Evolutionary conservation across 37 sponge, comb jelly and placozoan species (phyloP), one percentile per base, ranked within the genome.

Genomic region (Oopsacas minuta): DNA sequence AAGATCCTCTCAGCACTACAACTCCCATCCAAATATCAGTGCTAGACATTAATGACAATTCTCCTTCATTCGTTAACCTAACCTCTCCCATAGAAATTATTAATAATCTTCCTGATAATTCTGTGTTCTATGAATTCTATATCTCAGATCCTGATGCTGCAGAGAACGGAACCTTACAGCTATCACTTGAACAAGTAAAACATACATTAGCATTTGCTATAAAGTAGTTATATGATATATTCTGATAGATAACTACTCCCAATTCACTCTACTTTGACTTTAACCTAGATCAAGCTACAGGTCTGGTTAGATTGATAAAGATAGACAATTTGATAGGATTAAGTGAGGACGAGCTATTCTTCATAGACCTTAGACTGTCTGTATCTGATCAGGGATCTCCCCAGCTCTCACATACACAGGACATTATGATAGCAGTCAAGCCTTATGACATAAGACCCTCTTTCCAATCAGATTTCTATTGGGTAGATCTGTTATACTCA

Each of bases 41-140:
- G 32, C 75, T 61, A 25, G 75, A 61, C 75, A 34, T 61, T 25
- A 61, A 61, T 12, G 75, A 61, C 75, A 61, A 61, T 61, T n/a
- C 75, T 61, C 75, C 75, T n/a, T 25, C 28, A 7, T 61, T 61
- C 75, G 20, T 12, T 3, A 12, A 12, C 75, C 75, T 61, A 5
- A 12, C 75, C 30, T 61, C 75, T 61, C 75, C 75, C 75, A 61
- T 61, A 10, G 75, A 61, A 25, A 10, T 61, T 34, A 3, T n/a
- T 5, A 61, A n/a, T 34, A n/a, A 61, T 34, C 75, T 7, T 12
- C 75, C 75, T 5, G 1, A 10, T 3, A n/a, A n/a, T 34, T 10
- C 20, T 34, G 30, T 10, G 32, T 61, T 61, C 75, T 61, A 25
- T 34, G 28, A 34, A 5, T 61, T 61, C 75, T 61, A 25, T 34